A percentile compares a stretch with the other conserved stretches of the same genome.
Evolutionary conservation across 2,888 invertebrate species (phyloP).

Genomic region (Automeris io): DNA sequence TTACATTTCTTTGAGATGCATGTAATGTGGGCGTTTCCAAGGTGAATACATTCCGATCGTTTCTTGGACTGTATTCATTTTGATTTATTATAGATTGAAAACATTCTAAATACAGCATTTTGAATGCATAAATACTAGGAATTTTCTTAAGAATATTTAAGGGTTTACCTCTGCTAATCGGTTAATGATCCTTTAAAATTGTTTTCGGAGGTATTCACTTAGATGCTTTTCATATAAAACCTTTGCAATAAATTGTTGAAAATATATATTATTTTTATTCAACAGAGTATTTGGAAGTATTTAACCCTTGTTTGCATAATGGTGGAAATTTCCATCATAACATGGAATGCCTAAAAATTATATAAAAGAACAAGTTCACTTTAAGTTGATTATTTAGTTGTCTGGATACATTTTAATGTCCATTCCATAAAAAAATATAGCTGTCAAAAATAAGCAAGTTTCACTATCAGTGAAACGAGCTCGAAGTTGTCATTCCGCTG

Average conservation of each 20-base stretch:
- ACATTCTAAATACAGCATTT: conserved; percentile 50
- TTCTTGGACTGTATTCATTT: conserved; percentile 48
- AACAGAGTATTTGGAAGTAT: no score
- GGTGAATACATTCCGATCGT: conserved; percentile 39
- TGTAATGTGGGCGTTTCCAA: no score
- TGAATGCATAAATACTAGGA: conserved; percentile 52
- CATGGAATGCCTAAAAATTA: no score
- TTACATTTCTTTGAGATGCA: conserved; percentile 56
- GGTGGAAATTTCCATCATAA: no score
- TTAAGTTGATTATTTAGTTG: no score
- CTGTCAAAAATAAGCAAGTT: no score
- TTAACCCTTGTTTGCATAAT: no score
- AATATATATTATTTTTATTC: conserved; percentile 13
- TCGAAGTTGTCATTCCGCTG: no score
- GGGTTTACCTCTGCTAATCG: conserved; percentile 42
- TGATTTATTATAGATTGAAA: conserved; percentile 33
- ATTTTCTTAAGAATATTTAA: conserved; percentile 42
- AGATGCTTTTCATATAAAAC: conserved; percentile 45
- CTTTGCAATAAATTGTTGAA: conserved; percentile 67
- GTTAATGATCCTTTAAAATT: conserved; percentile 20
- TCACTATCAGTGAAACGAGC: no score
- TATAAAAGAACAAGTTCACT: no score
- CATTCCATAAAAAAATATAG: no score
- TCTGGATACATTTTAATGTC: no score
- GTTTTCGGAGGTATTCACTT: conserved; percentile 43